Conservation (phyloP, 2,797 vertebrate genomes). For the Megaceryle alcyon region DNA sequence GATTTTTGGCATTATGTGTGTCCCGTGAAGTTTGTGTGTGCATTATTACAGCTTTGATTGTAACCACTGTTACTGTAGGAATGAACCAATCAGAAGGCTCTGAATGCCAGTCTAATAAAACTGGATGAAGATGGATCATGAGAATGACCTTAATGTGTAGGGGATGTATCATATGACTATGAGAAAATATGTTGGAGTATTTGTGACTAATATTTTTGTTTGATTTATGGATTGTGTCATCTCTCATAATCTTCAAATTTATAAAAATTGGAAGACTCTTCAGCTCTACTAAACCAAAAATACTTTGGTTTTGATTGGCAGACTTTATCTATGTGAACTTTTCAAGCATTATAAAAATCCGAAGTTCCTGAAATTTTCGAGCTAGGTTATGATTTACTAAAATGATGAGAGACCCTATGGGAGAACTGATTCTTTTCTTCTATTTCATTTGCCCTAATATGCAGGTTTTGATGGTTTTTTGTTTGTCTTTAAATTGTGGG, state of each 20-base stretch:
- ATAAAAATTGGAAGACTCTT: not conserved
- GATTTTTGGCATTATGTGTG: not conserved
- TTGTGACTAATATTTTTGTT: conserved; percentile 12
- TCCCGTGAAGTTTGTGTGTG: not conserved
- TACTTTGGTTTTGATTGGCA: not conserved
- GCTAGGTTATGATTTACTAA: not conserved
- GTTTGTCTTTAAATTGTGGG: not conserved
- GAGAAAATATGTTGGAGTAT: not conserved
- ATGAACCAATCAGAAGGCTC: not conserved
- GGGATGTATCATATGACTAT: not conserved
- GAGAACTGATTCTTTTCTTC: not conserved
- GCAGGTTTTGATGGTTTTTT: not conserved
- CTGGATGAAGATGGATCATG: not conserved
- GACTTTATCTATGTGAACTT: not conserved
- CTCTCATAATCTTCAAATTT: not conserved
- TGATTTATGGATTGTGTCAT: conserved; percentile 30
- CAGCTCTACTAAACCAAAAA: not conserved
- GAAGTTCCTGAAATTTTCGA: not conserved
- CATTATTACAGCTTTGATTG: not conserved
- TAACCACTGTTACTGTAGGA: not conserved
- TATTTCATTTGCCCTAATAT: not conserved
- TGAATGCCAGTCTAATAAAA: not conserved
- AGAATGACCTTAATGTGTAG: not conserved
- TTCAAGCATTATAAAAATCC: not conserved
- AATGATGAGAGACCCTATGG: not conserved